Evolutionary conservation across 2,797 vertebrate genomes (phyloP).

Genomic region (Lindbergichthys nudifrons): DNA sequence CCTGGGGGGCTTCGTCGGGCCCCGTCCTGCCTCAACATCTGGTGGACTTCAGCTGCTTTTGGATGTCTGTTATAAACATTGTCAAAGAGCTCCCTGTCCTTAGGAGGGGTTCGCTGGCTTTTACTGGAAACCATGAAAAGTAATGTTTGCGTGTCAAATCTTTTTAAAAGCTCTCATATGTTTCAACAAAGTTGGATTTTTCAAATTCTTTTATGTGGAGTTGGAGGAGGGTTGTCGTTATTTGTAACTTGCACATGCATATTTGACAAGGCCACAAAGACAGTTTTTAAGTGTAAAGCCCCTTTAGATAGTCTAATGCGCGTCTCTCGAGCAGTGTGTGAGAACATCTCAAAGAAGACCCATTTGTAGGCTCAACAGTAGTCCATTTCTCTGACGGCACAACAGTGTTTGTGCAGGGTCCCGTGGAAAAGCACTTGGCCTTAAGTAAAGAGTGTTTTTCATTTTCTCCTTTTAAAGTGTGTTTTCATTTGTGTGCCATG

Average conservation of each 20-base stretch:
- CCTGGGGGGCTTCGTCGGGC: slow-evolving; percentile 72
- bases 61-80: slow-evolving; percentile 77
- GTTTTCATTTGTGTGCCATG: slow-evolving; percentile 77
- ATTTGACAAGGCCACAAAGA: slow-evolving; percentile 11
- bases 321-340: slow-evolving; percentile 15
- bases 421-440: slow-evolving; percentile 67
- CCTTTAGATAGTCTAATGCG: slow-evolving; percentile 14
- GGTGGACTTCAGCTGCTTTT: slow-evolving; percentile 79
- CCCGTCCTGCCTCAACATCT: slow-evolving; percentile 80
- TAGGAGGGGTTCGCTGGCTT: slow-evolving; percentile 49
- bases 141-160: slow-evolving; percentile 61
- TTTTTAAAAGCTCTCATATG: slow-evolving; percentile 61
- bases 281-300: slow-evolving; percentile 4
- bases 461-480: slow-evolving; percentile 68
- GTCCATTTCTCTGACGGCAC: slow-evolving; percentile 60
- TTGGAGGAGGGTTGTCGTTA: background rate
- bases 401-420: slow-evolving; percentile 58
- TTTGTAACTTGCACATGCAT: slow-evolving; percentile 14
- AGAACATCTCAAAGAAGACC: slow-evolving; percentile 46
- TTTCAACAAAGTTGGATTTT: slow-evolving; percentile 41
- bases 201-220: slow-evolving; percentile 10
- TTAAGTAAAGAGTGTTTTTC: slow-evolving; percentile 72
- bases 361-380: slow-evolving; percentile 59
- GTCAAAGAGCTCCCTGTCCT: slow-evolving; percentile 69
- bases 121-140: slow-evolving; percentile 55